Percentiles rank a stretch among this genome's conserved stretches.
Evolutionary conservation across 2,797 vertebrate species (phyloP).

Genomic region (Falco peregrinus): DNA sequence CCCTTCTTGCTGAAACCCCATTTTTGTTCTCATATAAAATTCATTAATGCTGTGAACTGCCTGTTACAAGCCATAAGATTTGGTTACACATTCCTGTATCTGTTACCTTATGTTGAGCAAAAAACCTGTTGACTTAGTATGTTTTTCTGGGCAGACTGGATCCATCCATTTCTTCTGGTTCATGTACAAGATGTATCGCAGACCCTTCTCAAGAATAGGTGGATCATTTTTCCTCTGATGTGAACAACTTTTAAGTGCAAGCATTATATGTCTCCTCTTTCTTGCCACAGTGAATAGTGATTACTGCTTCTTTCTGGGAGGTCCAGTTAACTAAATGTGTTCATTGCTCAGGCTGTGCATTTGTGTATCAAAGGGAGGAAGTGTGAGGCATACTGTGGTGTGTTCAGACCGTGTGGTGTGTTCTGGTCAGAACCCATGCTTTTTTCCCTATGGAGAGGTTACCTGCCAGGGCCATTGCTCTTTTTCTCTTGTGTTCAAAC

Average conservation of each 20-base stretch:
- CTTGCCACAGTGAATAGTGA: neutral
- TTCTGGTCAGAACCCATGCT: neutral
- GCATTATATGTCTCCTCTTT: neutral
- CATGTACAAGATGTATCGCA: neutral
- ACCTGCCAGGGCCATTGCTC: neutral
- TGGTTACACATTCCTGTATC: neutral
- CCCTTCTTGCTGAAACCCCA: neutral
- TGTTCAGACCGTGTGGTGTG: neutral
- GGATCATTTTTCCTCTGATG: neutral
- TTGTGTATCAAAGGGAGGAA: neutral
- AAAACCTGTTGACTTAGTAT: neutral
- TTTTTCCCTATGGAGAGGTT: neutral
- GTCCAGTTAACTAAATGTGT: neutral
- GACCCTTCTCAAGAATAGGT: neutral
- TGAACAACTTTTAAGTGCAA: neutral
- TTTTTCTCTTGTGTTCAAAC: accelerated
- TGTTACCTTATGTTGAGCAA: neutral
- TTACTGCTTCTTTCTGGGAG: neutral
- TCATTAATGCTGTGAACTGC: neutral
- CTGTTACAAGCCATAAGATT: neutral
- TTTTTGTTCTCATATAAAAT: neutral
- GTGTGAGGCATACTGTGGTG: neutral
- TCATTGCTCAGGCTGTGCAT: neutral
- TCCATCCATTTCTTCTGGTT: neutral
- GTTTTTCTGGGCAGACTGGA: neutral